Conservation (phyloP, 1,140 invertebrate genomes). For the Cecropterus lyciades region DNA sequence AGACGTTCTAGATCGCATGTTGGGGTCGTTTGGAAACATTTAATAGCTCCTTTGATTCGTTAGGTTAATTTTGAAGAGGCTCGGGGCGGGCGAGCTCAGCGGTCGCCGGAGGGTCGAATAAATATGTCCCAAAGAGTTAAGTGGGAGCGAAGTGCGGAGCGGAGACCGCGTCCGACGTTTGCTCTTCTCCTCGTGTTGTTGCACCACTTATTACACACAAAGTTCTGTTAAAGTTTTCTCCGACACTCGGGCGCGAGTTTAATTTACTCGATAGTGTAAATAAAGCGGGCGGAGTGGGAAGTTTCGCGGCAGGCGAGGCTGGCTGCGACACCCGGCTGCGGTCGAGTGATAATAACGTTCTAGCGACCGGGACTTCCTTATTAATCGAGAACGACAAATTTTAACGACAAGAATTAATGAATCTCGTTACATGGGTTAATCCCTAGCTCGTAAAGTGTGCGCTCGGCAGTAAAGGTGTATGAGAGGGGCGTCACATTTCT, state of each 20-base stretch:
- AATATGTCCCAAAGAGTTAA: slow-evolving; percentile 84
- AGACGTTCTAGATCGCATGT: slow-evolving; percentile 53
- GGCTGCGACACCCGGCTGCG: slow-evolving; percentile 63
- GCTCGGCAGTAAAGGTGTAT: slow-evolving; percentile 76
- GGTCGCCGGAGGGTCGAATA: slow-evolving; percentile 83
- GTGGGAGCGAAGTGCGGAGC: slow-evolving; percentile 78
- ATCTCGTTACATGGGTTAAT: slow-evolving; percentile 85
- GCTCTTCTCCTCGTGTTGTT: slow-evolving; percentile 83
- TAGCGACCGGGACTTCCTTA: slow-evolving; percentile 78
- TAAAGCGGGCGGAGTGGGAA: slow-evolving; percentile 82
- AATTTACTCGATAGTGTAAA: slow-evolving; percentile 85
- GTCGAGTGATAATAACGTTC: slow-evolving; percentile 81
- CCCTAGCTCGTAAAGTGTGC: slow-evolving; percentile 82
- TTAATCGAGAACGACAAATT: slow-evolving; percentile 86
- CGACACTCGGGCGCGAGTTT: slow-evolving; percentile 83
- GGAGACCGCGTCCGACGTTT: slow-evolving; percentile 82
- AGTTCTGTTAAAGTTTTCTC: slow-evolving; percentile 83
- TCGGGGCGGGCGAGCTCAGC: slow-evolving; percentile 53
- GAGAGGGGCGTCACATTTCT: slow-evolving; percentile 50
- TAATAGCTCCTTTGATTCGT: slow-evolving; percentile 74
- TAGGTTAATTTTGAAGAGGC: slow-evolving; percentile 76
- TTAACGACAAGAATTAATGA: slow-evolving; percentile 86
- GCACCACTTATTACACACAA: slow-evolving; percentile 85
- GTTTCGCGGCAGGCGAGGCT: slow-evolving; percentile 71
- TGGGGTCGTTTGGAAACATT: slow-evolving; percentile 49